phyloP scores from a whole-genome alignment of 2,113 vertebrate species.

The Ardeotis arabs region DNA sequence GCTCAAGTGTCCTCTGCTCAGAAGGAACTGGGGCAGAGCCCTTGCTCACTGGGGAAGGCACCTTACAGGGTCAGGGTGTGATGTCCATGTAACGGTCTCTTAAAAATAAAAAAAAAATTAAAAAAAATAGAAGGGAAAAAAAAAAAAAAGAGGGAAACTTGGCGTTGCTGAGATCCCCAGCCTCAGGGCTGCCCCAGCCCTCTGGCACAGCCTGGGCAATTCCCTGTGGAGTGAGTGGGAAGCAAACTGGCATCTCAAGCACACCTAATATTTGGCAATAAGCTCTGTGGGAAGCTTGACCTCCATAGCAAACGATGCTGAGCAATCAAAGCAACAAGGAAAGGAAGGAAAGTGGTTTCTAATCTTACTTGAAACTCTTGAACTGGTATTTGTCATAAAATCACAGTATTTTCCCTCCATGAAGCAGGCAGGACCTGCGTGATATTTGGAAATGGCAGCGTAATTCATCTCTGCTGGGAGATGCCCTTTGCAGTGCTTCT shows the following conservation, averaged over 20 bases:
- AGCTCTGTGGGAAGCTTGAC: background rate
- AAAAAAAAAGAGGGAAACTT: background rate
- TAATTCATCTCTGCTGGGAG: background rate
- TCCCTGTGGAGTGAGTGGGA: background rate
- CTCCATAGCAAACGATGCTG: background rate
- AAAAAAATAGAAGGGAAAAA: background rate
- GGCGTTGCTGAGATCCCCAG: background rate
- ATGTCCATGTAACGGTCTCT: background rate
- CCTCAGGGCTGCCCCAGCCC: background rate
- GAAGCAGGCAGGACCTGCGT: background rate
- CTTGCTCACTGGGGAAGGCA: background rate
- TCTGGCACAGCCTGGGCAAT: background rate
- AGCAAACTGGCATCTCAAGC: background rate
- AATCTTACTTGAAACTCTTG: background rate
- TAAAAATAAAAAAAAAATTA: background rate
- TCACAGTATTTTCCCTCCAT: background rate
- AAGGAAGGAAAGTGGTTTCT: background rate
- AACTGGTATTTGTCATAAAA: background rate
- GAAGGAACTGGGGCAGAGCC: background rate
- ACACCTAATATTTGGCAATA: background rate
- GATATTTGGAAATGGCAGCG: background rate
- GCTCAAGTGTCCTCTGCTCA: background rate
- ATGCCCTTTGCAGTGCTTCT: background rate
- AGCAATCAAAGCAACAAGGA: background rate
- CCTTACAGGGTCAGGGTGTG: background rate